Conservation (phyloP, 2,888 invertebrate species). For the Lithodes maja region DNA sequence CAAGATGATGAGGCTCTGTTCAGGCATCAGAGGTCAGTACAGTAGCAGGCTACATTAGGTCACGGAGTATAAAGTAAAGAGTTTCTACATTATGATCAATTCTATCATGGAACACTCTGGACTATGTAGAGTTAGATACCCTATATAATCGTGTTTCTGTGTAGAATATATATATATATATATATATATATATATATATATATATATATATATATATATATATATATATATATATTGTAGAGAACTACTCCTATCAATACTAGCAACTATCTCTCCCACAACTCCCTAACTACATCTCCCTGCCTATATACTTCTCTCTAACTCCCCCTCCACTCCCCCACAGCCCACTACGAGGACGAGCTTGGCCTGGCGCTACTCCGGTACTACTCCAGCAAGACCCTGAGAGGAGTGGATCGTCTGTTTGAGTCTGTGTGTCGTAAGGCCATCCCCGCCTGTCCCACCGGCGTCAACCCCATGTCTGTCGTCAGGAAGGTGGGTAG, state of each 20-base stretch:
- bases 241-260: background rate
- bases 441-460: constrained; percentile 59
- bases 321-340: too few relatives aligned
- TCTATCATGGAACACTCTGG: background rate
- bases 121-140: background rate
- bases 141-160: background rate
- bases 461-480: constrained; percentile 53
- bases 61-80: background rate
- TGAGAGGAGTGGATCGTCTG: constrained; percentile 24
- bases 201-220: constrained; percentile 15
- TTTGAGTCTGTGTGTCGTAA: constrained; percentile 41
- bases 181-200: constrained; percentile 21
- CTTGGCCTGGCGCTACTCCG: constrained; percentile 42
- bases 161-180: constrained; percentile 2
- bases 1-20: constrained; percentile 69
- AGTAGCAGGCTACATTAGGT: background rate
- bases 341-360: constrained; percentile 66
- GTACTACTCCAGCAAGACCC: constrained; percentile 35
- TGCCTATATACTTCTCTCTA: background rate
- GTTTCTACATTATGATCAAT: background rate
- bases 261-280: too few relatives aligned
- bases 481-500: constrained; percentile 53
- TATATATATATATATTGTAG: too few relatives aligned
- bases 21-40: constrained; percentile 59
- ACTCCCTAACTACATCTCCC: background rate